Conservation (phyloP, 2,113 vertebrate genomes). For the Condylura cristata region DNA sequence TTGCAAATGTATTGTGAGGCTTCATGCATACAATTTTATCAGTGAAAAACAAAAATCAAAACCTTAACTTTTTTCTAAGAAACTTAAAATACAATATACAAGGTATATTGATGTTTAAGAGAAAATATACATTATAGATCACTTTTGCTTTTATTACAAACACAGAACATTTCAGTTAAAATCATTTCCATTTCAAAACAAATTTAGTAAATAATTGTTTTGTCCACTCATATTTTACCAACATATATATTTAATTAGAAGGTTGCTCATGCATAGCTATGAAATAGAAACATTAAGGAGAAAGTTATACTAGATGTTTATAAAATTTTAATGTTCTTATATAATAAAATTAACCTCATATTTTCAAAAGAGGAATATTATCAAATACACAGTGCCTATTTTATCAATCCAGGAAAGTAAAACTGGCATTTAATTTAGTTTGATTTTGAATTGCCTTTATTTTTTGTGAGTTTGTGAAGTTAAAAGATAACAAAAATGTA, state of each 20-base stretch:
- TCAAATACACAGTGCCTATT: not conserved
- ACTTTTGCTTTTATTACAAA: not conserved
- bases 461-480: not conserved
- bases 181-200: slow-evolving; percentile 26
- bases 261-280: not conserved
- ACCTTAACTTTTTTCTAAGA: slow-evolving; percentile 28
- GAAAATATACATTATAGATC: slow-evolving; percentile 14
- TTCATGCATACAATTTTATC: slow-evolving; percentile 58
- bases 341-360: not conserved
- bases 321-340: not conserved
- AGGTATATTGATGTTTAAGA: not conserved
- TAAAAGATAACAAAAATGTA: not conserved
- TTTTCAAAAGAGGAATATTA: not conserved
- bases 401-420: not conserved
- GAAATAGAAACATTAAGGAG: not conserved
- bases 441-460: slow-evolving; percentile 15
- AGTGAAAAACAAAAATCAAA: slow-evolving; percentile 59
- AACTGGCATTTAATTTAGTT: not conserved
- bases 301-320: not conserved
- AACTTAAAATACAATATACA: not conserved
- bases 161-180: not conserved
- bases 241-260: not conserved
- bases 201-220: not conserved
- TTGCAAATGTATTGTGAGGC: slow-evolving; percentile 52
- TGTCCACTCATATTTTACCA: not conserved